Percentiles rank a stretch among this genome's conserved stretches.
These are phyloP conservation scores for Sturnus vulgaris DNA, from an alignment of 2,113 vertebrate species.

Conservation along the genomic window DNA sequence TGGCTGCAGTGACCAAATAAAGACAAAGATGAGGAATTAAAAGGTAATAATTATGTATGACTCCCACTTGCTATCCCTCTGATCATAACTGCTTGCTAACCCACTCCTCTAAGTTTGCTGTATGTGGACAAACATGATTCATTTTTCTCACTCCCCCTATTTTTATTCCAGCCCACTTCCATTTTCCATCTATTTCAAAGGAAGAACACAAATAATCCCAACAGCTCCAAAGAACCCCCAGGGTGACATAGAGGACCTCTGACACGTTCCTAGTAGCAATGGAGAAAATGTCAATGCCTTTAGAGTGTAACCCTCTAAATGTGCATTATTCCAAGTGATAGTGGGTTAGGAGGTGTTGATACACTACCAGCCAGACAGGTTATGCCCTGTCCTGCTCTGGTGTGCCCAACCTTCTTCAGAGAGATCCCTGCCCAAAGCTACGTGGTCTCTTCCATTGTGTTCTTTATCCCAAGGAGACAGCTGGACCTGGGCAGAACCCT, in stretches of 20 bases:
- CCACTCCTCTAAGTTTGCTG: neutral
- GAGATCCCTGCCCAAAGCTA: neutral
- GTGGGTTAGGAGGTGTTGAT: neutral
- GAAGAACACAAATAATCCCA: neutral
- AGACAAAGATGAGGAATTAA: neutral
- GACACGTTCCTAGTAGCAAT: neutral
- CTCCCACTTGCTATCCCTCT: neutral
- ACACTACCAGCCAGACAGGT: neutral
- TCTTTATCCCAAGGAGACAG: neutral
- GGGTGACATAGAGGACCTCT: neutral
- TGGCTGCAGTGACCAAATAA: neutral
- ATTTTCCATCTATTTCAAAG: neutral
- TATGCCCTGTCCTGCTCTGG: neutral
- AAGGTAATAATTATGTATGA: neutral
- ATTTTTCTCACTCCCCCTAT: neutral
- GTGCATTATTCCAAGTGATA: neutral
- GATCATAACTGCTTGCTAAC: neutral
- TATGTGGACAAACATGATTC: neutral
- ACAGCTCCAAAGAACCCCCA: neutral
- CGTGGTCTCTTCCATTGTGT: accelerated
- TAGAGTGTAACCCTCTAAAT: neutral
- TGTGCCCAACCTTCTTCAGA: neutral
- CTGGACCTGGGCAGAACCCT: neutral
- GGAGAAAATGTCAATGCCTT: neutral
- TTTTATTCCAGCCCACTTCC: neutral